Conservation (phyloP, 2,888 invertebrate species). For the Margaritifera margaritifera region DNA sequence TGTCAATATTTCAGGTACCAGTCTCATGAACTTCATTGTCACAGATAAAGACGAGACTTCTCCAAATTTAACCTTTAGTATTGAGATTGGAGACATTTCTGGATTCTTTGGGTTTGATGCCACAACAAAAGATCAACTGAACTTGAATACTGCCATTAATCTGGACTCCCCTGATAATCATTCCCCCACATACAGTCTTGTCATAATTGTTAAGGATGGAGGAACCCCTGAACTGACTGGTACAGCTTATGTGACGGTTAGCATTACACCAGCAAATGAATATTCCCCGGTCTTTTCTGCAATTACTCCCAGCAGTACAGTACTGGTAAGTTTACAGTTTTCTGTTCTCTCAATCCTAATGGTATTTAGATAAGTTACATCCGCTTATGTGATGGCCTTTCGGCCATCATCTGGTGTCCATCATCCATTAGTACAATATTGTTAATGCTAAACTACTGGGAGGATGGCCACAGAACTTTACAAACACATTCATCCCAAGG, state of each 20-base stretch:
- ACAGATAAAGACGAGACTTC: conserved; percentile 46
- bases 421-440: too few species aligned
- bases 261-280: conserved; percentile 45
- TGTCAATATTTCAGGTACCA: conserved; percentile 19
- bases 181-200: conserved; percentile 30
- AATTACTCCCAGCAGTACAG: conserved; percentile 14
- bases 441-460: too few species aligned
- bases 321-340: conserved; percentile 19
- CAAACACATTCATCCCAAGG: too few species aligned
- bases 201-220: conserved; percentile 43
- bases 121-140: conserved; percentile 25
- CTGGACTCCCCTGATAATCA: conserved; percentile 40
- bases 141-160: conserved; percentile 45
- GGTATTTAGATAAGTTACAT: too few species aligned
- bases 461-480: too few species aligned
- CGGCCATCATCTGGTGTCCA: too few species aligned
- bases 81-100: conserved; percentile 27
- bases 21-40: conserved; percentile 38
- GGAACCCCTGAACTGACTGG: conserved; percentile 35
- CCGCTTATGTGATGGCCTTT: too few species aligned
- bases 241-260: conserved; percentile 33
- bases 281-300: conserved; percentile 37
- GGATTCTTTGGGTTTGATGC: conserved; percentile 30
- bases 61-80: conserved; percentile 28
- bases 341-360: too few species aligned